These are phyloP conservation scores for Manacus vitellinus DNA, from an alignment of 2,113 vertebrate species.

Conservation along the genomic window DNA sequence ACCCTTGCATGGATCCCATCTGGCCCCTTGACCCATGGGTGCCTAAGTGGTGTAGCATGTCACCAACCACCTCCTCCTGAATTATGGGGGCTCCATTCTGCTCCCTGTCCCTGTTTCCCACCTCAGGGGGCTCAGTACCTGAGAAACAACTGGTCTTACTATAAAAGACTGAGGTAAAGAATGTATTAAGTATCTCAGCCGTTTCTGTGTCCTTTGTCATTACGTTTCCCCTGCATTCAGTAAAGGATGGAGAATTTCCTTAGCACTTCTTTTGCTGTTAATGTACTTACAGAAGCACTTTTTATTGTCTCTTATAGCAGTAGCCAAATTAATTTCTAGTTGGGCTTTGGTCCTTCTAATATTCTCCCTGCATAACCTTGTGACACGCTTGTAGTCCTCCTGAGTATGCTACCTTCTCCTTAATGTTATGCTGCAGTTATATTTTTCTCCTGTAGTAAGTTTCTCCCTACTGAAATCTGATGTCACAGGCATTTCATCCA, in stretches of 20 bases:
- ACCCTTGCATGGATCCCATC: not conserved
- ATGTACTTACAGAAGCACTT: not conserved
- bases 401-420: not conserved
- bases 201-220: not conserved
- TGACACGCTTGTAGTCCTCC: not conserved
- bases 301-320: not conserved
- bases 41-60: not conserved
- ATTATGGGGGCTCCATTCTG: not conserved
- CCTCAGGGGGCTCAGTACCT: not conserved
- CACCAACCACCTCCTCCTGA: fast-evolving
- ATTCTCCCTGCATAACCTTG: not conserved
- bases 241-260: not conserved
- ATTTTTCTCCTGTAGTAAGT: not conserved
- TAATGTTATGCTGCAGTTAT: not conserved
- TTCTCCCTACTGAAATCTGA: not conserved
- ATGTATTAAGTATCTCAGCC: not conserved
- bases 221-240: not conserved
- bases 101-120: not conserved
- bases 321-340: not conserved
- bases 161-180: not conserved
- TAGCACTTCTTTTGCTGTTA: not conserved
- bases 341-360: not conserved
- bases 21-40: not conserved
- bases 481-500: not conserved
- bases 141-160: not conserved